These are phyloP conservation scores for Cantharis rustica DNA, from an alignment of 2,888 invertebrate species.

Conservation along the genomic window DNA sequence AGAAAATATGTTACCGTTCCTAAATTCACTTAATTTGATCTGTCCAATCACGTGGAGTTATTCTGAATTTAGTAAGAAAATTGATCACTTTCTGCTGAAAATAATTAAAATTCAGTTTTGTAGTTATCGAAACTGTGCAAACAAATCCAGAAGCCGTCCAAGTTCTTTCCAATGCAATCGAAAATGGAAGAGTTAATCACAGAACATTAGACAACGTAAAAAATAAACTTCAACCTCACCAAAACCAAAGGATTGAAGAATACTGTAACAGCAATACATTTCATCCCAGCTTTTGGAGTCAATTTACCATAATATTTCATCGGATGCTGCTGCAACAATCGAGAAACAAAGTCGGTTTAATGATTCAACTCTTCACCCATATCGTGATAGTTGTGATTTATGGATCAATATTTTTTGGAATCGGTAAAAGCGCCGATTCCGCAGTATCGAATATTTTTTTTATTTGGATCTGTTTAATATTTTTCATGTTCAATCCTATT, in stretches of 20 bases:
- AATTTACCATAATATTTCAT: constrained; percentile 60
- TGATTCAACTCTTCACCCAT: constrained; percentile 65
- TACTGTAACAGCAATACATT: constrained; percentile 3
- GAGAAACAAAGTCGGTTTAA: constrained; percentile 60
- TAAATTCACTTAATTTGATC: constrained; percentile 66
- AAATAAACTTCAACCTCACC: background rate
- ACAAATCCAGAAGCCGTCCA: constrained; percentile 45
- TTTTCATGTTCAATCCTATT: constrained; percentile 67
- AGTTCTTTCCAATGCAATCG: constrained; percentile 45
- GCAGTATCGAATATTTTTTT: constrained; percentile 66
- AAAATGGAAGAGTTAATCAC: constrained; percentile 54
- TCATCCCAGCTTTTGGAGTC: constrained; percentile 56
- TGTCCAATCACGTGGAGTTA: constrained; percentile 82
- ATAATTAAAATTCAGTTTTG: constrained; percentile 31
- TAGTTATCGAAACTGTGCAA: constrained; percentile 56
- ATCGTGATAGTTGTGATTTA: constrained; percentile 59
- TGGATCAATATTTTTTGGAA: constrained; percentile 62
- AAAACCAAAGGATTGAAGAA: constrained; percentile 17
- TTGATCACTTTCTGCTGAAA: too few species aligned
- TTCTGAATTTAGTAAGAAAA: constrained; percentile 67
- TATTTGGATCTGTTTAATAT: constrained; percentile 63
- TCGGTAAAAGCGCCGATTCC: constrained; percentile 62
- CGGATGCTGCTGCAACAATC: constrained; percentile 62
- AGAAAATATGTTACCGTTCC: constrained; percentile 69
- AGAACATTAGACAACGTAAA: background rate